Evolutionary conservation across 2,888 invertebrate species (phyloP).

Genomic region (Marronus borbonicus): DNA sequence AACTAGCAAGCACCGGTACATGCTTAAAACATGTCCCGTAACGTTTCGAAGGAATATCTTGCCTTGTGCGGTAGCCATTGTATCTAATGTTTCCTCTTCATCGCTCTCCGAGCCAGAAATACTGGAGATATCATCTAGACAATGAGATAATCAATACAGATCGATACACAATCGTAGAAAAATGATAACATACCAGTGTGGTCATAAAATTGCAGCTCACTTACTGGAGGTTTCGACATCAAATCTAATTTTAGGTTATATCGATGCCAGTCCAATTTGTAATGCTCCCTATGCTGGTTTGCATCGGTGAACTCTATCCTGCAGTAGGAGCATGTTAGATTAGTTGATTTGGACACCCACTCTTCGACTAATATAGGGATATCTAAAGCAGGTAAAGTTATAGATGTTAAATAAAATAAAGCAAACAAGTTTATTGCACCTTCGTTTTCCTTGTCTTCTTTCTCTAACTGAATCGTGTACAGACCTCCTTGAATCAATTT

Average conservation of each 20-base stretch:
- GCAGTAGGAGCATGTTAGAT: constrained; percentile 73
- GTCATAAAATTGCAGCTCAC: constrained; percentile 74
- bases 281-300: constrained; percentile 81
- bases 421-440: constrained; percentile 29
- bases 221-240: constrained; percentile 73
- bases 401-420: too few species aligned
- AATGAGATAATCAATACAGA: neutral
- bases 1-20: constrained; percentile 82
- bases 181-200: constrained; percentile 68
- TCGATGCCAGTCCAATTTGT: constrained; percentile 88
- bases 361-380: constrained; percentile 30
- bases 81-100: constrained; percentile 67
- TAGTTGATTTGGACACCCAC: constrained; percentile 51
- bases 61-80: constrained; percentile 72
- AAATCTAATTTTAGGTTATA: constrained; percentile 85
- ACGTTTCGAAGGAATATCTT: constrained; percentile 83
- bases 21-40: constrained; percentile 79
- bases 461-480: constrained; percentile 60
- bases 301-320: constrained; percentile 73
- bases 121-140: constrained; percentile 77
- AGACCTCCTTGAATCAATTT: constrained; percentile 60
- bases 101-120: constrained; percentile 77
- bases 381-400: neutral
- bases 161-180: neutral
- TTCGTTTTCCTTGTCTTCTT: constrained; percentile 49